Evolutionary conservation across 2,797 vertebrate genomes (phyloP), one percentile per base, ranked within the genome.

Genomic region (Epinephelus awoara): DNA sequence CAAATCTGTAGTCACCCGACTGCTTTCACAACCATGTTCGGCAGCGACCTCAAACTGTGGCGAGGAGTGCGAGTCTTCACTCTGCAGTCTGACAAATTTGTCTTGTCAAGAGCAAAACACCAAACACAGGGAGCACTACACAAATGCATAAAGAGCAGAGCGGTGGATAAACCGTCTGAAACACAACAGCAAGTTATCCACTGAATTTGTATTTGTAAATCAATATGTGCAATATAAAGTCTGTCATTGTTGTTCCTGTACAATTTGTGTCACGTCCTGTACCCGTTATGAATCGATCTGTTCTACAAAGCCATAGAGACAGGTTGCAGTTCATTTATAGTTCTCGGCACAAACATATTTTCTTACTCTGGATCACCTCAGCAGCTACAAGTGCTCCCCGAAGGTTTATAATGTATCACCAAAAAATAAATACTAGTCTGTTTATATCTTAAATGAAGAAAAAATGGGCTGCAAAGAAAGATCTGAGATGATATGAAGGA

Each of bases 1-100:
- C 87, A 75, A 87, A 91, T 86, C 83, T 81, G 80, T 23, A 86
- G 83, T 83, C 82, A 69, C 72, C 55, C 75, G 14, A 59, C 56
- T 66, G 83, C 82, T 83, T 77, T 77, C 67, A 25, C 65, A 13
- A 13, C 52, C 56, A 8, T 85, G 85, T 88, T 86, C 64, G 15
- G 79, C 72, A 2, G 70, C 57, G 79, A 90, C 88, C 86, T 89
- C 73, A 75, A 68, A 84, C 85, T 79, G 72, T 12, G 19, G 67
- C 61, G 27, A 69, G 50, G 44, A 77, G 71, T 47, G 55, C n/a
- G 0, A 72, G 68, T 13, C 80, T 72, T 87, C 86, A 69, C 59
- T 85, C 70, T 7, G 73, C 86, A 54, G 21, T 13, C 72, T 19
- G 70, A 87, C 83, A 77, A 77, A 92, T 87, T 12, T 63, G 77